These are phyloP conservation scores for Metallyticus violacea DNA, from an alignment of 2,888 invertebrate species.

Conservation along the genomic window DNA sequence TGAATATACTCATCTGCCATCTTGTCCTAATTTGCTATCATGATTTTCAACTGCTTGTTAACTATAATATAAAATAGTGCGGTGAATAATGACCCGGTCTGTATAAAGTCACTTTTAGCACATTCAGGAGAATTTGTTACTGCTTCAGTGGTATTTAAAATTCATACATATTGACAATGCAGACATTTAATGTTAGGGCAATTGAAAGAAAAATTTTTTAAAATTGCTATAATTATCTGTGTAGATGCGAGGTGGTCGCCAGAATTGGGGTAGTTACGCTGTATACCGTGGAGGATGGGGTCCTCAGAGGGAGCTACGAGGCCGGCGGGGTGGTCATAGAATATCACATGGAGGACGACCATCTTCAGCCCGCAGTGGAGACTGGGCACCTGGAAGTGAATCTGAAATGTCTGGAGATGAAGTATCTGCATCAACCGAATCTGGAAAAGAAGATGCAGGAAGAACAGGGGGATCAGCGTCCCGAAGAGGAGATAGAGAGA, in stretches of 20 bases:
- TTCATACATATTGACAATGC: no score
- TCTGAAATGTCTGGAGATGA: constrained; percentile 76
- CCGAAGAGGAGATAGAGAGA: constrained; percentile 10
- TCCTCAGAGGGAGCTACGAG: constrained; percentile 50
- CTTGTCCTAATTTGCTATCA: no score
- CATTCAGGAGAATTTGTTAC: no score
- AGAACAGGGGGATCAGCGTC: constrained; percentile 52
- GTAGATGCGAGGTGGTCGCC: constrained; percentile 29
- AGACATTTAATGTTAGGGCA: no score
- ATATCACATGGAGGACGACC: constrained; percentile 42
- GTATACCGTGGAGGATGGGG: constrained; percentile 25
- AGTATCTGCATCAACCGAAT: constrained; percentile 55
- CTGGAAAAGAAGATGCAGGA: constrained; percentile 55
- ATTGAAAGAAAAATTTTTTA: not conserved
- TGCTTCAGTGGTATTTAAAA: no score
- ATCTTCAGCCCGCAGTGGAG: constrained; percentile 48
- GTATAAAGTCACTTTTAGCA: no score
- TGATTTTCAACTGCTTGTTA: no score
- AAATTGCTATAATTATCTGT: no score
- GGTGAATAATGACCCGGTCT: no score
- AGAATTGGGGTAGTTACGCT: constrained; percentile 25
- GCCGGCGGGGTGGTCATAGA: constrained; percentile 43
- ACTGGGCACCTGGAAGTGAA: constrained; percentile 60
- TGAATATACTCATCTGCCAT: no score
- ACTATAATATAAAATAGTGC: no score